Evolutionary conservation across 2,113 vertebrate species (phyloP), one percentile per base, ranked within the genome.

Genomic region (Gila orcuttii): DNA sequence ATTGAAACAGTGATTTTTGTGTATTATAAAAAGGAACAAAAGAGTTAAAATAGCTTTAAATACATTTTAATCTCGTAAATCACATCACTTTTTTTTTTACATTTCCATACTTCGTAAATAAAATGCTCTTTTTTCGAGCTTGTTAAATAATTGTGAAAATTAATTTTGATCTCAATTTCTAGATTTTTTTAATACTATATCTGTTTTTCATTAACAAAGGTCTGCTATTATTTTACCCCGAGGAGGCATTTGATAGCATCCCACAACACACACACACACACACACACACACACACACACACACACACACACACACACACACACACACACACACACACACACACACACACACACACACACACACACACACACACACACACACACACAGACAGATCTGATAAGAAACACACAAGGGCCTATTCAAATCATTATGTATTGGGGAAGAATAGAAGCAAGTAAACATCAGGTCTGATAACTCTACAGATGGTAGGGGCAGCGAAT

Each of bases 401-500:
- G 79, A 74, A 39, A 47, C 84, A 87, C 88, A 88, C 73, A 86
- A 83, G 77, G 86, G 83, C 39, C 86, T 83, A 55, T 83, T 90
- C 76, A 89, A 85, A 91, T 90, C 83, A 55, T 4, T 73, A 64
- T 86, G 68, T 86, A 79, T 87, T 85, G 85, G 79, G 76, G 39
- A 87, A 79, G 78, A 88, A 87, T 80, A 75, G 85, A 60, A 84
- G 77, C 79, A 74, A 31, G 75, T 84, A 85, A 87, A 84, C 60
- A 85, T 85, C 85, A 68, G 21, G 60, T 85, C 59, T 78, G 87
- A 90, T 90, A 89, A 79, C 88, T 77, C 47, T 66, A 12, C 78
- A 84, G 73, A 83, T 84, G 85, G 62, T 52, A 73, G 73, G 50
- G 81, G 39, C 68, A 59, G 31, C 42, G 36, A 78, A 59, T 60